Percentiles rank a stretch among this genome's conserved stretches.
phyloP scores from a whole-genome alignment of 2,797 vertebrate genomes.

The Rachycentron canadum region DNA sequence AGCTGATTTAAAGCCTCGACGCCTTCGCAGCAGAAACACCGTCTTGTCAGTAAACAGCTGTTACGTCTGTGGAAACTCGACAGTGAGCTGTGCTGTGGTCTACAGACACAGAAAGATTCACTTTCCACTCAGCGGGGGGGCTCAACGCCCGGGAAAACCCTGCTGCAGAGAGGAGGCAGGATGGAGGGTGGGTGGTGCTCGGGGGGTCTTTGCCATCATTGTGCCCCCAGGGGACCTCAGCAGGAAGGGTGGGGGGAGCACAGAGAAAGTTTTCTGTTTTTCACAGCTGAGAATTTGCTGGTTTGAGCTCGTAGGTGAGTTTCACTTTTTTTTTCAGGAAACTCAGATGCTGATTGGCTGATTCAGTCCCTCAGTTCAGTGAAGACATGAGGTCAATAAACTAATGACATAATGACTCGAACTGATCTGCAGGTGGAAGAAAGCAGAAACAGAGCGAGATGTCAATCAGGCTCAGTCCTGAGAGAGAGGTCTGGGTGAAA shows the following conservation, averaged over 20 bases:
- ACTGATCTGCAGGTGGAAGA: too few relatives aligned
- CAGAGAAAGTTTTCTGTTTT: not conserved
- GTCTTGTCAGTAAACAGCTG: not conserved
- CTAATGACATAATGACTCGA: too few relatives aligned
- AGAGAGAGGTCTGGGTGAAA: too few relatives aligned
- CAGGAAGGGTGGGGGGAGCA: constrained; percentile 25
- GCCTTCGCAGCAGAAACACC: constrained; percentile 7
- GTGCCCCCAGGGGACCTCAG: constrained; percentile 21
- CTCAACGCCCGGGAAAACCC: constrained; percentile 44
- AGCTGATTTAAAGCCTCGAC: too few relatives aligned
- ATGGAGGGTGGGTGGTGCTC: not conserved
- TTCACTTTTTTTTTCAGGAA: too few relatives aligned
- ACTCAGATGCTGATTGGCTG: too few relatives aligned
- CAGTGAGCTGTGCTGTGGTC: not conserved
- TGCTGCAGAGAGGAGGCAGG: not conserved
- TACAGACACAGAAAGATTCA: constrained; percentile 15
- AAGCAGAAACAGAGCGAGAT: too few relatives aligned
- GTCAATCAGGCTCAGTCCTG: too few relatives aligned
- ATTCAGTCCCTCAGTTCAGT: too few relatives aligned
- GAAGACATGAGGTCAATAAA: too few relatives aligned
- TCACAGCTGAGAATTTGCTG: too few relatives aligned
- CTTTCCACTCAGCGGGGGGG: constrained; percentile 42
- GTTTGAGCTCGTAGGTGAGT: too few relatives aligned
- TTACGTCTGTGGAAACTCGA: constrained; percentile 21
- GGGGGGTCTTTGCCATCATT: not conserved